These are phyloP conservation scores for Parapristionchus giblindavisi DNA, from an alignment of 2,888 invertebrate species.

Conservation along the genomic window DNA sequence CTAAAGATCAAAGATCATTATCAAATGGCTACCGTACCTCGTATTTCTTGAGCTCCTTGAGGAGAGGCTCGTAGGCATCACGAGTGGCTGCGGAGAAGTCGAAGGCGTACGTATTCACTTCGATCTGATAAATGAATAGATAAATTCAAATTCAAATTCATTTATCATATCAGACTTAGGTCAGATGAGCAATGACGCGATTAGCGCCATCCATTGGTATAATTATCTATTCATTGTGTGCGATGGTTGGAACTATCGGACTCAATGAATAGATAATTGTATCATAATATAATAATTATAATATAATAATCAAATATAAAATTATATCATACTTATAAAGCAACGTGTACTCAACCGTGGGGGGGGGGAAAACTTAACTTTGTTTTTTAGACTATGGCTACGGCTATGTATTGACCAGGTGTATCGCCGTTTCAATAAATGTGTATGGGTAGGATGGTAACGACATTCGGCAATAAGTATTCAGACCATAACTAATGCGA, in stretches of 20 bases:
- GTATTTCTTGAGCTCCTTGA: constrained; percentile 54
- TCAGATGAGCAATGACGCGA: background rate
- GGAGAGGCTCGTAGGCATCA: constrained; percentile 58
- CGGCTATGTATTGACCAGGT: no score
- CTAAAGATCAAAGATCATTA: background rate
- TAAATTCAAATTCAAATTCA: background rate
- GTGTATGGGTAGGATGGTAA: no score
- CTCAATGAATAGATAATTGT: no score
- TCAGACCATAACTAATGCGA: background rate
- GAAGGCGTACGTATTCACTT: constrained; percentile 64
- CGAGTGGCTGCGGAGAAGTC: constrained; percentile 48
- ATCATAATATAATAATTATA: background rate
- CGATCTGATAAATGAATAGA: constrained; percentile 40
- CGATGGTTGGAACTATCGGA: no score
- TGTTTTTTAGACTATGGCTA: background rate
- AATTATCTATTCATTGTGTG: no score
- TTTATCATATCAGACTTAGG: no score
- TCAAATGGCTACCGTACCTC: constrained; percentile 58
- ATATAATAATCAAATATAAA: background rate
- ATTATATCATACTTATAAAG: no score
- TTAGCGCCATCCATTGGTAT: no score
- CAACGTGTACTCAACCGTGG: no score
- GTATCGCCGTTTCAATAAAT: no score
- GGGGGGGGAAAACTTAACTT: background rate
- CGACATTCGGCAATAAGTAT: background rate